Evolutionary conservation across 1,140 invertebrate species (phyloP), one percentile per base, ranked within the genome.

Genomic region (Sipha flava): DNA sequence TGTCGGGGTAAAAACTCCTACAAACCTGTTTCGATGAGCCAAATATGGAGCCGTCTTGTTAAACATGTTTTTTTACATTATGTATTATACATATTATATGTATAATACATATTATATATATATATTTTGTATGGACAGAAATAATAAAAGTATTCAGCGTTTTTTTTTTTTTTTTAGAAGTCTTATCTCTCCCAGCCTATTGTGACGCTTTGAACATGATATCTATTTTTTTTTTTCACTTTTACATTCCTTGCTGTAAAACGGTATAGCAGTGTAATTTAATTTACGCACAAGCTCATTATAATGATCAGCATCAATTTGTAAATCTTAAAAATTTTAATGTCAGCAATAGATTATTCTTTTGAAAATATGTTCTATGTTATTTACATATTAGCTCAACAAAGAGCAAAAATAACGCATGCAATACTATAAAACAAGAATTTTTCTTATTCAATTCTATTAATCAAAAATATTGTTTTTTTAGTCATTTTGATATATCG

Each of bases 21-120:
- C n/a, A 72, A 72, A 72, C 68, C 68, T 49, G 68, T 72, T 72
- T 72, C 26, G 43, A 72, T 49, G 47, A 72, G 45, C 68, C 68
- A 72, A 72, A 72, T 72, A 72, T 34, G 68, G 68, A 29, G 47
- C 68, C 68, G 68, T 72, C 68, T 45, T 72, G 68, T 52, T 72
- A 49, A 72, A 72, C 68, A 31, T 49, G 68, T 72, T 72, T 47
- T 47, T 45, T 40, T 40, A 43, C 34, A 40, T 66, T 43, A 5
- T 34, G 29, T 34, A 37, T 64, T 64, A 64, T 64, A 1, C 34
- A 34, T 64, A 62, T n/a, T 31, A 34, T 26, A 52, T 4, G 18
- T 64, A 64, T 64, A 4, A 37, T 64, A n/a, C n/a, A n/a, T n/a
- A 34, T 62, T 37, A 62, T 62, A 34, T 62, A n/a, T n/a, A n/a